Percentiles rank a stretch among this genome's conserved stretches.
phyloP scores from a whole-genome alignment of 1,140 invertebrate species.

The Atta texana region DNA sequence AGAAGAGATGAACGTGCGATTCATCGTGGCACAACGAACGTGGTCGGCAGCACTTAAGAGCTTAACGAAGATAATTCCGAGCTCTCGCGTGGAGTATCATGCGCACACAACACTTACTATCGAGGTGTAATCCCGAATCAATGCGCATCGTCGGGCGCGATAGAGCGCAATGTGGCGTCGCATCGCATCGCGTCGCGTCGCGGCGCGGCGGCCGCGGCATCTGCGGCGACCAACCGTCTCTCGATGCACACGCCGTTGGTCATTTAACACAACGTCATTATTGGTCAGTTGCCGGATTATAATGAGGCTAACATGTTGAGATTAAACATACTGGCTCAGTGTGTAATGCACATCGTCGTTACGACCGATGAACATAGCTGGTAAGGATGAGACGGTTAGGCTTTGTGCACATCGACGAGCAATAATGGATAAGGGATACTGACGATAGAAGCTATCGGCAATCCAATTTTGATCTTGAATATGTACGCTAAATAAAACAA shows the following conservation, averaged over 20 bases:
- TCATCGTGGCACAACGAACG: slow-evolving; percentile 47
- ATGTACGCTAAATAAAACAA: not conserved
- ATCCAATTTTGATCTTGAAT: not conserved
- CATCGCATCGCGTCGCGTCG: not conserved
- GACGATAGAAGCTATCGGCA: not conserved
- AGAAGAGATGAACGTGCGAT: slow-evolving; percentile 32
- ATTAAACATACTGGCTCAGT: slow-evolving; percentile 60
- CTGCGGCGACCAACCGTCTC: not conserved
- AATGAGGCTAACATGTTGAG: slow-evolving; percentile 66
- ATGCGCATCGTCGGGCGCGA: slow-evolving; percentile 39
- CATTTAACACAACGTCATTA: slow-evolving; percentile 70
- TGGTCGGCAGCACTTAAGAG: slow-evolving; percentile 58
- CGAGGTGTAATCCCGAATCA: slow-evolving; percentile 66
- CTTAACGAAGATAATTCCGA: slow-evolving; percentile 63
- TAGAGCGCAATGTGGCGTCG: slow-evolving; percentile 9
- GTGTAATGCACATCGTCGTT: slow-evolving; percentile 15
- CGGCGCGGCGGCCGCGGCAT: not conserved
- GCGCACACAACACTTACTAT: slow-evolving; percentile 52
- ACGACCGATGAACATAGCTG: not conserved
- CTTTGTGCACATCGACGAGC: not conserved
- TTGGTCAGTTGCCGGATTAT: slow-evolving; percentile 69
- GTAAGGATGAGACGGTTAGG: slow-evolving; percentile 29
- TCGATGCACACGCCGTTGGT: slow-evolving; percentile 59
- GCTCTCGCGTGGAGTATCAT: slow-evolving; percentile 58
- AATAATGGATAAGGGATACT: not conserved